A percentile compares a stretch with the other conserved stretches of the same genome.
Evolutionary conservation across 2,888 invertebrate genomes (phyloP).

Genomic region (Hirtodrosophila histrioides): DNA sequence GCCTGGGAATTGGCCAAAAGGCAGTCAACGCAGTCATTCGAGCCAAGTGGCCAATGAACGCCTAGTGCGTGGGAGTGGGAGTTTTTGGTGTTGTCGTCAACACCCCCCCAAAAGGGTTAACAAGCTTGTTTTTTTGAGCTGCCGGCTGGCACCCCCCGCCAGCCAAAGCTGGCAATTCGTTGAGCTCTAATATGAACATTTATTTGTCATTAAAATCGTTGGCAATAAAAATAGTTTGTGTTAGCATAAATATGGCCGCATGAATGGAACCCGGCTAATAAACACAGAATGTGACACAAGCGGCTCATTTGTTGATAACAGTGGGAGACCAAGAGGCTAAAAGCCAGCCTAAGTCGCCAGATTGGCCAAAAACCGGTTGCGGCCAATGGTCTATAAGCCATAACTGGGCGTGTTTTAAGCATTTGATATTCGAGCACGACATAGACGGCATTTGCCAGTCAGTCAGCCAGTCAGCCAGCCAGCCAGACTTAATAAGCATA

Average conservation of each 20-base stretch:
- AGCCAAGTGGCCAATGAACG: conserved; percentile 47
- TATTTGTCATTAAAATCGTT: conserved; percentile 57
- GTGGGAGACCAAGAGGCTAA: conserved; percentile 57
- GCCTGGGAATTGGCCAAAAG: conserved; percentile 51
- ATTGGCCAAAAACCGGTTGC: conserved; percentile 65
- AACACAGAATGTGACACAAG: conserved; percentile 70
- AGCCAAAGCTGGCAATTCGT: conserved; percentile 29
- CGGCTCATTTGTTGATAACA: conserved; percentile 74
- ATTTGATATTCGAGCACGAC: conserved; percentile 53
- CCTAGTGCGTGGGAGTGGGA: conserved; percentile 41
- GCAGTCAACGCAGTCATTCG: conserved; percentile 6
- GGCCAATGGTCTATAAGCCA: conserved; percentile 34
- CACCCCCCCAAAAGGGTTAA: conserved; percentile 61
- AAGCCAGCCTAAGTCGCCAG: conserved; percentile 25
- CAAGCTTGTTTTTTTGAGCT: conserved; percentile 56
- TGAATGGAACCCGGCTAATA: conserved; percentile 47
- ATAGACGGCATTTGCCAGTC: conserved; percentile 4
- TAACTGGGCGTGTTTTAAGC: conserved; percentile 68
- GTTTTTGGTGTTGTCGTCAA: conserved; percentile 14
- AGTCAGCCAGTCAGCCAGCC: conserved; percentile 15
- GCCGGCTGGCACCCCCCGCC: conserved; percentile 3
- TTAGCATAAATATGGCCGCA: conserved; percentile 62
- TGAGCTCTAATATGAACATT: conserved; percentile 54
- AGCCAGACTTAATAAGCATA: conserved; percentile 71
- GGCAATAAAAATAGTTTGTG: conserved; percentile 60